These are phyloP conservation scores for Glandiceps talaboti DNA, from an alignment of 53 echinoderm and acorn worm species.

Conservation along the genomic window DNA sequence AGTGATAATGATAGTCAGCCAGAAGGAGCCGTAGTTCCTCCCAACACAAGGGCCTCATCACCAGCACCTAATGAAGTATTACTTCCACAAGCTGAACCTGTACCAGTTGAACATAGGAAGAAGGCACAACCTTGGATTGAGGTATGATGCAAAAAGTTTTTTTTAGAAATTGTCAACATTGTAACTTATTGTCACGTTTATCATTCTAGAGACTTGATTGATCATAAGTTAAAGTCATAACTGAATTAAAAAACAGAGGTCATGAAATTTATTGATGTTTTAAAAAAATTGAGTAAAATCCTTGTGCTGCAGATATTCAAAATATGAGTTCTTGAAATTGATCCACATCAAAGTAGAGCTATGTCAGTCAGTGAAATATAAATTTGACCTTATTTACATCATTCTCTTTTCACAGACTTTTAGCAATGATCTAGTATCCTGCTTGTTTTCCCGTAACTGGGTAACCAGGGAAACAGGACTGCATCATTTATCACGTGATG, in stretches of 20 bases:
- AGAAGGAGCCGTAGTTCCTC: conserved; percentile 7
- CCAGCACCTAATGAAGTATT: conserved; percentile 16
- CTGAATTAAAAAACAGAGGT: too few species aligned
- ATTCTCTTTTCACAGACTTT: conserved; percentile 25
- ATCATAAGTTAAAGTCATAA: too few species aligned
- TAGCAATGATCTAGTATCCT: conserved; percentile 38
- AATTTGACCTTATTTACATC: background rate
- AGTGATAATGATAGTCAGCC: background rate
- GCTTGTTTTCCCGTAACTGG: conserved; percentile 66
- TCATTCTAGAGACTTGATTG: too few species aligned
- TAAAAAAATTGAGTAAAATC: too few species aligned
- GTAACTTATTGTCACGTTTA: too few species aligned
- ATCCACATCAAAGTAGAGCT: background rate
- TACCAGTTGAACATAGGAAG: background rate
- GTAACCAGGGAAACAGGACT: conserved; percentile 43
- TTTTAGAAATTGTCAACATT: too few species aligned
- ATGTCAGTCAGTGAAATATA: background rate
- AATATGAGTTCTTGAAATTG: background rate
- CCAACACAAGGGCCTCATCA: conserved; percentile 29
- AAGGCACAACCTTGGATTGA: conserved; percentile 53
- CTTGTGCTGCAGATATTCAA: too few species aligned
- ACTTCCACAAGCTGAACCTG: background rate
- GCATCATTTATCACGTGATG: conserved; percentile 40
- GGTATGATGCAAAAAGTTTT: conserved; percentile 14
- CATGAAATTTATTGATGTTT: too few species aligned